A percentile compares a stretch with the other conserved stretches of the same genome.
Conservation (phyloP, 2,113 vertebrate genomes). For the Caracal caracal region DNA sequence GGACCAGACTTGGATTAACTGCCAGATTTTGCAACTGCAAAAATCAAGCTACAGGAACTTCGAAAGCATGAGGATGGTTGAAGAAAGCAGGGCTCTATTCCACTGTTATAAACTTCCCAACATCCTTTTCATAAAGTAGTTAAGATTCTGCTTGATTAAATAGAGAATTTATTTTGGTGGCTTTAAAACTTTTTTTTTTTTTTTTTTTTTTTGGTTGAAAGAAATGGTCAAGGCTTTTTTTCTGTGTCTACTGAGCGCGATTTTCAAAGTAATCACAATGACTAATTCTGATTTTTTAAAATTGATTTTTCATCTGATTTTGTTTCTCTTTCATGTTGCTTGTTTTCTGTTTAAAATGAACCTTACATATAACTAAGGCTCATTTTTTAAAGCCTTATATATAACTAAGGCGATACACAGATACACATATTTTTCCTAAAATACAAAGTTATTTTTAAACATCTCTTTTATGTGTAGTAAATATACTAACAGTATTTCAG, state of each 20-base stretch:
- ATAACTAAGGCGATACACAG: no score
- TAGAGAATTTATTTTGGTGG: not conserved
- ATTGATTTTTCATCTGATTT: not conserved
- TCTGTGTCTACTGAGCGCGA: not conserved
- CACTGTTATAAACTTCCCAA: not conserved
- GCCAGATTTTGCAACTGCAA: constrained; percentile 56
- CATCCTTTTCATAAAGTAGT: not conserved
- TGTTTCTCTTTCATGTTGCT: not conserved
- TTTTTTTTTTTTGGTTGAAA: not conserved
- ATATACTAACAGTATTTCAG: not conserved
- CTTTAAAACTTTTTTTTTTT: not conserved
- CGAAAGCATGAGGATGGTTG: not conserved
- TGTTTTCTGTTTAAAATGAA: constrained; percentile 7
- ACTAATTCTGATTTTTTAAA: not conserved
- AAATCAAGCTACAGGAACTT: constrained; percentile 20
- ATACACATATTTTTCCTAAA: not conserved
- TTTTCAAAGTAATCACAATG: not conserved
- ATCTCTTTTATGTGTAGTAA: not conserved
- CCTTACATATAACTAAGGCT: not conserved
- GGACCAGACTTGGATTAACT: constrained; percentile 31
- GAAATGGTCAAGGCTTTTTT: not conserved
- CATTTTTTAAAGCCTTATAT: no score
- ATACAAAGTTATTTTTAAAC: not conserved
- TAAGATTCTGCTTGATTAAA: constrained; percentile 28
- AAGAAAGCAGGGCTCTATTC: constrained; percentile 39